Percentiles rank a stretch among this genome's conserved stretches.
phyloP scores from a whole-genome alignment of 2,888 invertebrate genomes.

The Lasioglossum villosulum region DNA sequence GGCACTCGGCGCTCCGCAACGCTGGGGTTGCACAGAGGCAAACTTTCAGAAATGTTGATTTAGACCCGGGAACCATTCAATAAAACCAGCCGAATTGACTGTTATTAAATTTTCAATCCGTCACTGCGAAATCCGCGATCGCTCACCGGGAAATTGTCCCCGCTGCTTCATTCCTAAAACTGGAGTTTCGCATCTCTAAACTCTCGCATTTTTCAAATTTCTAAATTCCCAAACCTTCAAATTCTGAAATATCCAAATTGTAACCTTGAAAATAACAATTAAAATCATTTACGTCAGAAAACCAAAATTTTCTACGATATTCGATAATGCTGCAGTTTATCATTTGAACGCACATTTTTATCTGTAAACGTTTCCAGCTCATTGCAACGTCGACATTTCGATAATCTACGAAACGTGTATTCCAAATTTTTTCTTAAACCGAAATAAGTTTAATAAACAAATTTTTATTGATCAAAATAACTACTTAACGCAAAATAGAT shows the following conservation, averaged over 20 bases:
- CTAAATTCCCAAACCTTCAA: background rate
- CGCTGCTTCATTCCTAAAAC: background rate
- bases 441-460: too few species aligned
- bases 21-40: constrained; percentile 18
- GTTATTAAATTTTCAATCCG: constrained; percentile 36
- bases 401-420: too few species aligned
- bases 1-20: background rate
- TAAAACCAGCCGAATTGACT: constrained; percentile 18
- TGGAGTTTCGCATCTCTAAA: background rate
- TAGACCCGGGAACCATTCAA: constrained; percentile 28
- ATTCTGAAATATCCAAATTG: background rate
- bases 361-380: too few species aligned
- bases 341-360: too few species aligned
- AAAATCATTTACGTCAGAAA: too few species aligned
- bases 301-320: too few species aligned
- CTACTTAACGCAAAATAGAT: too few species aligned
- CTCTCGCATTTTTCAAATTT: background rate
- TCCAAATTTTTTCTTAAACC: too few species aligned
- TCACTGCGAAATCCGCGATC: constrained; percentile 11
- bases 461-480: too few species aligned
- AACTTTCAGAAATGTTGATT: constrained; percentile 49
- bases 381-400: too few species aligned
- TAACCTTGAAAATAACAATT: too few species aligned
- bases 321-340: too few species aligned
- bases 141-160: background rate